These are phyloP conservation scores for Ctena decussata DNA, from an alignment of 2,888 invertebrate species.

Conservation along the genomic window DNA sequence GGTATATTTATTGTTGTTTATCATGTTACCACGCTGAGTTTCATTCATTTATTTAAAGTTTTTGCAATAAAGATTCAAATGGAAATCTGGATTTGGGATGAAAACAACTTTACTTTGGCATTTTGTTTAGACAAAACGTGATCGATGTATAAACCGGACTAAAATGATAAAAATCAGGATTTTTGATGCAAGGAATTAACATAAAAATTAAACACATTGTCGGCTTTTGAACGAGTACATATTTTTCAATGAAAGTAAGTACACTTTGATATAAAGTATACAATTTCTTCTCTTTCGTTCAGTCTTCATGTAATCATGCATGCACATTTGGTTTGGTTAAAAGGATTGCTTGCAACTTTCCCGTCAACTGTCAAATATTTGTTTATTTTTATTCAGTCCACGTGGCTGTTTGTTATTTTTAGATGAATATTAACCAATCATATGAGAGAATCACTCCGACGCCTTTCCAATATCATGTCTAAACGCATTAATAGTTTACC, in stretches of 20 bases:
- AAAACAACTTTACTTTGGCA: background rate
- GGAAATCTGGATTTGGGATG: background rate
- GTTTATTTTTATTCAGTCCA: background rate
- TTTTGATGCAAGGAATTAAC: no score
- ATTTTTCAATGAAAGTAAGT: no score
- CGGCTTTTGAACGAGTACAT: no score
- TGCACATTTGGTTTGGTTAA: no score
- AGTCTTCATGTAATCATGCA: no score
- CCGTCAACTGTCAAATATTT: background rate
- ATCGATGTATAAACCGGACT: no score
- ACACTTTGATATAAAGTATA: no score
- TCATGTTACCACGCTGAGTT: conserved; percentile 71
- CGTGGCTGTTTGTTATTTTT: conserved; percentile 3
- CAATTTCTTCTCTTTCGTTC: no score
- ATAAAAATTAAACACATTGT: no score
- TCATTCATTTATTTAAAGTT: conserved; percentile 19
- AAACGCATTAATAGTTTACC: conserved; percentile 41
- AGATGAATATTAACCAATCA: conserved; percentile 27
- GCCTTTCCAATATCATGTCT: conserved; percentile 64
- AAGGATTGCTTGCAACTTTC: no score
- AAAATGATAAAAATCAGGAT: no score
- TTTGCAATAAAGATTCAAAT: background rate
- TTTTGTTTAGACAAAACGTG: background rate
- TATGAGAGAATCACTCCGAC: conserved; percentile 35
- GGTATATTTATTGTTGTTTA: conserved; percentile 79